Evolutionary conservation across 1,140 invertebrate species (phyloP).

Genomic region (Dendroctonus ponderosae): DNA sequence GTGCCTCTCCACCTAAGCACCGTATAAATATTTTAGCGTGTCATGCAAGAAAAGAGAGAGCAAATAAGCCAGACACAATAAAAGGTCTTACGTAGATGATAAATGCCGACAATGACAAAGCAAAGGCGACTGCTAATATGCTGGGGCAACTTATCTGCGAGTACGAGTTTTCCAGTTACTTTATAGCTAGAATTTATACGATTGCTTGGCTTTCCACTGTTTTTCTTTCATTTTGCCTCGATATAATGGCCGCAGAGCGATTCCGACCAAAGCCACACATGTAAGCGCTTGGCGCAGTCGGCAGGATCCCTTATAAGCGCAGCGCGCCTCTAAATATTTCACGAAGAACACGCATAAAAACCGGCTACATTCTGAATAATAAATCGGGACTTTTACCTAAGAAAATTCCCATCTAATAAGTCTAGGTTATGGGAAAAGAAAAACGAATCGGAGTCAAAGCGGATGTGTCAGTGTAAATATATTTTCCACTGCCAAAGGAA

Average conservation of each 20-base stretch:
- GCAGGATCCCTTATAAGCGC: too few relatives aligned
- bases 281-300: too few relatives aligned
- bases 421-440: constrained; percentile 16
- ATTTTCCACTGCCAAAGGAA: constrained; percentile 25
- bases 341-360: constrained; percentile 19
- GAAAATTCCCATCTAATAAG: constrained; percentile 28
- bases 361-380: constrained; percentile 15
- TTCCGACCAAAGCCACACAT: too few relatives aligned
- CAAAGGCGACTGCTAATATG: constrained; percentile 6
- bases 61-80: constrained; percentile 12
- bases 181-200: not conserved
- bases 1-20: not conserved
- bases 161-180: constrained; percentile 8
- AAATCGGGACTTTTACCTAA: constrained; percentile 20
- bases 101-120: constrained; percentile 19
- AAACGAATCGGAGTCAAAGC: constrained; percentile 25
- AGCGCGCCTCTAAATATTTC: constrained; percentile 22
- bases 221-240: constrained; percentile 4
- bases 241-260: too few relatives aligned
- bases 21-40: constrained; percentile 6
- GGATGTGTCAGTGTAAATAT: constrained; percentile 30
- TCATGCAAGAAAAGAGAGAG: not conserved
- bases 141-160: constrained; percentile 2
- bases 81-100: constrained; percentile 7
- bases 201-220: constrained; percentile 5